A percentile compares a stretch with the other conserved stretches of the same genome.
phyloP scores from a whole-genome alignment of 1,140 invertebrate species.

The Heterodera carotae region DNA sequence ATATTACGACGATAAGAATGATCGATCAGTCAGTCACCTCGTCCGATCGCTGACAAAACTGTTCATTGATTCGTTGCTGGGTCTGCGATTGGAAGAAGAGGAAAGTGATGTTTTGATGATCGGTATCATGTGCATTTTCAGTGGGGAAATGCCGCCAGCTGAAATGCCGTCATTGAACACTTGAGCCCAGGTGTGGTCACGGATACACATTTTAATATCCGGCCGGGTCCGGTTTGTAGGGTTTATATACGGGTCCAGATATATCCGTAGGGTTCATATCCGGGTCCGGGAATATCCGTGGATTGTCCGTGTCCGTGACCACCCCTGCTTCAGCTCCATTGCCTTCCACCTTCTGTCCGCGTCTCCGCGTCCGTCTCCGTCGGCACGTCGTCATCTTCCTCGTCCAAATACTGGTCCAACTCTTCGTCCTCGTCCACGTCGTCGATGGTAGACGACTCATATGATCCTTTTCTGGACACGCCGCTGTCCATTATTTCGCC shows the following conservation, averaged over 20 bases:
- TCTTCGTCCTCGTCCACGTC: constrained; percentile 58
- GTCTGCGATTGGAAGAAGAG: constrained; percentile 31
- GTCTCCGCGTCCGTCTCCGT: constrained; percentile 32
- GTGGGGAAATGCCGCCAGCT: not conserved
- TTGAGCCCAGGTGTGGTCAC: not conserved
- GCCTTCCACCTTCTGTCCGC: constrained; percentile 22
- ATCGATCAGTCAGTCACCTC: too few species aligned
- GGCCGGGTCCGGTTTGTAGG: too few species aligned
- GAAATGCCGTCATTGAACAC: constrained; percentile 9
- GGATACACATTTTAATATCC: too few species aligned
- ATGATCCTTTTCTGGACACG: not conserved
- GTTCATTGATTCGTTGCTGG: constrained; percentile 48
- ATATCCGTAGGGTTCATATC: too few species aligned
- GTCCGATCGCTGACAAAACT: constrained; percentile 48
- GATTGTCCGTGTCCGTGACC: too few species aligned
- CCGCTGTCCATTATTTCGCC: not conserved
- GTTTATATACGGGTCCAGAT: too few species aligned
- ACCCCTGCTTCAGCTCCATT: not conserved
- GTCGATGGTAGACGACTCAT: constrained; percentile 48
- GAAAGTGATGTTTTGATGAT: constrained; percentile 34
- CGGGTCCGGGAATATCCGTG: too few species aligned
- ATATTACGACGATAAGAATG: not conserved
- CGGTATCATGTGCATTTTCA: constrained; percentile 28
- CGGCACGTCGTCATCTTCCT: constrained; percentile 55
- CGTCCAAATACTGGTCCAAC: constrained; percentile 61